Base-by-base conservation (phyloP, 2,888 invertebrate species). In the Frankliniella fusca region DNA sequence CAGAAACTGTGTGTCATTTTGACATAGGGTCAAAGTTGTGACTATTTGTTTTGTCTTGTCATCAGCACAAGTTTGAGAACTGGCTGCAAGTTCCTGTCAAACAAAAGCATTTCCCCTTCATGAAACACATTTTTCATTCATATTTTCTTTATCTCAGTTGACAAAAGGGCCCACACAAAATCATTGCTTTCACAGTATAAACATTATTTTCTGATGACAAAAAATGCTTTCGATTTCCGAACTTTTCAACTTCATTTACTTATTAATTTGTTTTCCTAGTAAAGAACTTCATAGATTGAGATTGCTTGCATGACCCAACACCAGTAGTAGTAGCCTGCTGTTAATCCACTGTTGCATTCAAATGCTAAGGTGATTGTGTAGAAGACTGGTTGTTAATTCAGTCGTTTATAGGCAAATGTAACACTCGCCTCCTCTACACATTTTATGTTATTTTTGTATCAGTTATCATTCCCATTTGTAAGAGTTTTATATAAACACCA, bases 381-480 rank as follows among this genome's bases (percentile, higher is more conserved):
- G 61, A 61, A 61, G 61, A 15, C 61, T 38, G 38, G 38, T 2
- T 5, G 5, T 38, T 38, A 38, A 38, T 3, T 20, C 61, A 61
- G 61, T 61, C 61, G 10, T 61, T 61, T 15, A n/a, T 18, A 61
- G 61, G 61, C 61, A 15, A n/a, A 18, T n/a, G 61, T n/a, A 20
- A n/a, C 61, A n/a, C 61, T n/a, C 18, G 61, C n/a, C 61, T 61
- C 3, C 20, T 61, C 61, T 61, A 61, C 61, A 61, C 61, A 12
- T 76, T 76, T 27, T 76, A 9, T 76, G 12, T 76, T 76, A 76
- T 76, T 76, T 76, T 76, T 76, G 70, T 76, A 76, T 76, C 11
- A 76, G 70, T 76, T 76, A 76, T 76, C 70, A 76, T 76, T 76
- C 8, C 23, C 23, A 27, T 76, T 76, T 76, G 70, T 76, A 76